Percentiles rank a stretch among this genome's conserved stretches.
phyloP scores from a whole-genome alignment of 2,113 vertebrate species.

The Periophthalmodon schlosseri region DNA sequence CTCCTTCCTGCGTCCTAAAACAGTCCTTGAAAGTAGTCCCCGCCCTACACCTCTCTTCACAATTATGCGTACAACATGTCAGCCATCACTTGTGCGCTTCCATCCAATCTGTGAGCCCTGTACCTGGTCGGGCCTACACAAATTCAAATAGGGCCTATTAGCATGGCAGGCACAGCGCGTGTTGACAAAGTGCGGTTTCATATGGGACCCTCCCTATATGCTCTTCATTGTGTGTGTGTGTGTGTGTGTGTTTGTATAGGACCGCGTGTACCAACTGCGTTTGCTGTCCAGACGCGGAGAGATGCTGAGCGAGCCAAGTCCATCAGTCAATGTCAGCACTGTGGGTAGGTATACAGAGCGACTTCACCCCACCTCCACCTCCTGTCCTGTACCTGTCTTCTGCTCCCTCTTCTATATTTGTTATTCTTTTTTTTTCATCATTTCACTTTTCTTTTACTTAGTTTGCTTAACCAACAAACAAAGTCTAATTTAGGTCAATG shows the following conservation, averaged over 20 bases:
- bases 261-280: slow-evolving; percentile 89
- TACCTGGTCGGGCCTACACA: slow-evolving; percentile 33
- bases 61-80: slow-evolving; percentile 40
- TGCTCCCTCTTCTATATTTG: slow-evolving; percentile 4
- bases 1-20: neutral
- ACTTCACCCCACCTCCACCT: slow-evolving; percentile 30
- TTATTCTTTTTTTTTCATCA: slow-evolving; percentile 5
- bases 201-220: slow-evolving; percentile 50
- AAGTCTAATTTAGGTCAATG: no score
- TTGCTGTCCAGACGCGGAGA: slow-evolving; percentile 87
- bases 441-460: slow-evolving; percentile 1
- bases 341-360: slow-evolving; percentile 77
- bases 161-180: slow-evolving; percentile 68
- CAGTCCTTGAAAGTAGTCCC: neutral
- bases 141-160: slow-evolving; percentile 74
- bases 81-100: slow-evolving; percentile 47
- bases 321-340: slow-evolving; percentile 90
- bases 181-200: slow-evolving; percentile 76
- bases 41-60: slow-evolving; percentile 18
- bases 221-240: slow-evolving; percentile 26
- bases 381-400: neutral
- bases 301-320: slow-evolving; percentile 90
- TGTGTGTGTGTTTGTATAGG: slow-evolving; percentile 72
- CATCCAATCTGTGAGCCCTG: slow-evolving; percentile 38
- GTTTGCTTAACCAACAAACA: neutral